These are phyloP conservation scores for Coenobita brevimanus DNA, from an alignment of 1,140 invertebrate genomes.

Conservation along the genomic window DNA sequence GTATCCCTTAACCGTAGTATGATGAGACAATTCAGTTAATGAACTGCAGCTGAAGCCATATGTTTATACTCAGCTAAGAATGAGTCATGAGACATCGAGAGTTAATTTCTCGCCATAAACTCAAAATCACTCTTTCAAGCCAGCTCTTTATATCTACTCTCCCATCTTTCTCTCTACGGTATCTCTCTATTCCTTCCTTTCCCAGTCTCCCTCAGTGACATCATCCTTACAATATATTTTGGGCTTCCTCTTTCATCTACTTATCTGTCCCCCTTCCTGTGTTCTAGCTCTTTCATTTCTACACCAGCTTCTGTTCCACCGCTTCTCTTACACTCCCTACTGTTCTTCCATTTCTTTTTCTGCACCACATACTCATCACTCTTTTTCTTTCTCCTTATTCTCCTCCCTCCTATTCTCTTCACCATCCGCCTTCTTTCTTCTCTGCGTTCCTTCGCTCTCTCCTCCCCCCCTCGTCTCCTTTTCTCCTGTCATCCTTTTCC, in stretches of 20 bases:
- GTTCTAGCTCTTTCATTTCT: neutral
- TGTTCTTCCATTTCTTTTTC: neutral
- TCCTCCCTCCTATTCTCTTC: neutral
- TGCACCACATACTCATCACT: neutral
- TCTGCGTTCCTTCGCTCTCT: neutral
- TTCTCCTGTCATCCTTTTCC: neutral
- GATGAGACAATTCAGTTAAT: no score
- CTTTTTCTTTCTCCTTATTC: neutral
- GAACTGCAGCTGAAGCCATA: no score
- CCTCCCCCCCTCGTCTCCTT: neutral
- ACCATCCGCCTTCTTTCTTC: neutral
- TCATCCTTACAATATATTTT: neutral
- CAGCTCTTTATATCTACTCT: no score
- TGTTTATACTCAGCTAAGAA: no score
- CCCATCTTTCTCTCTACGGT: no score
- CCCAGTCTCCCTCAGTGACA: neutral
- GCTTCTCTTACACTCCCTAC: neutral
- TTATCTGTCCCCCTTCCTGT: neutral
- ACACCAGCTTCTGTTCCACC: no score
- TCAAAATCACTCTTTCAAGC: no score
- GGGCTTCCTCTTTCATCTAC: neutral
- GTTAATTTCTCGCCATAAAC: no score
- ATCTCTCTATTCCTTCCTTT: neutral
- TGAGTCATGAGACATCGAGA: no score
- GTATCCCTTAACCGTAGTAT: no score